These are phyloP conservation scores for Cremastinae sp. DNA, from an alignment of 2,888 invertebrate species.

Conservation along the genomic window DNA sequence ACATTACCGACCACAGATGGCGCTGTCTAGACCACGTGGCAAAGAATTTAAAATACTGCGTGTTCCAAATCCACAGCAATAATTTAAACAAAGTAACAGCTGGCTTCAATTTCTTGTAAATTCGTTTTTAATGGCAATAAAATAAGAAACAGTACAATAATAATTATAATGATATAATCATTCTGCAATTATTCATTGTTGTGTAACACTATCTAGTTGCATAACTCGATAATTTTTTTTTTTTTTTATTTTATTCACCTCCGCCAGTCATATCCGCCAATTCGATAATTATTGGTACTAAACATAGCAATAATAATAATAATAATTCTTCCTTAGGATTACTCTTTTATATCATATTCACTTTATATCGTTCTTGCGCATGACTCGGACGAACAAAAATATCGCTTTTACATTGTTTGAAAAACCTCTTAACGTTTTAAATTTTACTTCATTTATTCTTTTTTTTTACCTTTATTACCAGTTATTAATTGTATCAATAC, in stretches of 20 bases:
- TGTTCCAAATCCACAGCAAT: too few species aligned
- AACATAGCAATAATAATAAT: constrained; percentile 68
- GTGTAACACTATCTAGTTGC: constrained; percentile 75
- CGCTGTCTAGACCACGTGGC: too few species aligned
- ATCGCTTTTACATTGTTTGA: constrained; percentile 74
- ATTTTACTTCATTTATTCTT: constrained; percentile 50
- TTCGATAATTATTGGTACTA: constrained; percentile 72
- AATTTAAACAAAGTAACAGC: constrained; percentile 7
- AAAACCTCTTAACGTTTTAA: constrained; percentile 72
- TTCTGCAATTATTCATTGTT: constrained; percentile 75
- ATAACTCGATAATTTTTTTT: constrained; percentile 60
- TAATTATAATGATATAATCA: constrained; percentile 73
- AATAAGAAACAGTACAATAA: constrained; percentile 79
- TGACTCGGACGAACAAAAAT: constrained; percentile 77
- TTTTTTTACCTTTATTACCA: constrained; percentile 52
- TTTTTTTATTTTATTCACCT: constrained; percentile 66
- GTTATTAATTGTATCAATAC: constrained; percentile 67
- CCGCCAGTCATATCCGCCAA: constrained; percentile 75
- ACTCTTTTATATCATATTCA: constrained; percentile 70
- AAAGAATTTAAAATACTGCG: too few species aligned
- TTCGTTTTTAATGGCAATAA: constrained; percentile 79
- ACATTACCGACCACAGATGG: too few species aligned
- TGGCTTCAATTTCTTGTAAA: constrained; percentile 61
- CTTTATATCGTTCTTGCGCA: constrained; percentile 72
- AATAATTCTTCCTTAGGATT: constrained; percentile 72